Evolutionary conservation across 2,797 vertebrate genomes (phyloP), one percentile per base, ranked within the genome.

Genomic region (Molossus alvarezi): DNA sequence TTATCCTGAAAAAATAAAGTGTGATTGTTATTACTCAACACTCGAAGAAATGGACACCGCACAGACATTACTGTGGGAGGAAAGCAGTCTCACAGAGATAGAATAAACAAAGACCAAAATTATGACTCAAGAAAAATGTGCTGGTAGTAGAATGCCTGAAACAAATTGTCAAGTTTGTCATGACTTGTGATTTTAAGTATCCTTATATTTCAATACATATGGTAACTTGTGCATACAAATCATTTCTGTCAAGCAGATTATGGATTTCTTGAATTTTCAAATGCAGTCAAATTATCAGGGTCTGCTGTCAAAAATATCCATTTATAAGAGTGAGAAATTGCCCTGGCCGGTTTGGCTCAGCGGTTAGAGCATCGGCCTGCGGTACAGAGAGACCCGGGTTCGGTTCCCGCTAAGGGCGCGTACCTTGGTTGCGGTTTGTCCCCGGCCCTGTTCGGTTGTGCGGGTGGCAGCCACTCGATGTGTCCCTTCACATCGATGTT

Each of bases 1-100:
- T 84, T 51, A 88, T 60, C 20, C 37, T 51, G 2, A 67, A 95
- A 73, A 93, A 76, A n/a, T 69, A 77, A 77, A 58, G n/a, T 84
- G 1, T 58, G 33, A 73, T 53, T 88, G 2, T 65, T 88, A 33
- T 79, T 84, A 67, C 45, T 71, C n/a, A 57, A 37, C 57, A 71
- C 48, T 80, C 65, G 67, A 55, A 79, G 72, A 48, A 58, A 45
- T 64, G 23, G 15, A 29, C 60, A 48, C 5, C 33, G 12, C 20
- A 58, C 25, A 85, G 41, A 69, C 21, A 76, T 76, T 55, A 69
- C 17, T 86, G 23, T 9, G 9, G 15, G 21, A 45, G 29, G 9
- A 48, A 55, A 51, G 55, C 5, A 0, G 2, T 60, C 88, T 91
- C 72, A 79, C 9, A 83, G 29, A 87, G 67, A 41, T 72, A 93